A percentile compares a stretch with the other conserved stretches of the same genome.
These are phyloP conservation scores for Epinephelus lanceolatus DNA, from an alignment of 2,113 vertebrate species.

Conservation along the genomic window DNA sequence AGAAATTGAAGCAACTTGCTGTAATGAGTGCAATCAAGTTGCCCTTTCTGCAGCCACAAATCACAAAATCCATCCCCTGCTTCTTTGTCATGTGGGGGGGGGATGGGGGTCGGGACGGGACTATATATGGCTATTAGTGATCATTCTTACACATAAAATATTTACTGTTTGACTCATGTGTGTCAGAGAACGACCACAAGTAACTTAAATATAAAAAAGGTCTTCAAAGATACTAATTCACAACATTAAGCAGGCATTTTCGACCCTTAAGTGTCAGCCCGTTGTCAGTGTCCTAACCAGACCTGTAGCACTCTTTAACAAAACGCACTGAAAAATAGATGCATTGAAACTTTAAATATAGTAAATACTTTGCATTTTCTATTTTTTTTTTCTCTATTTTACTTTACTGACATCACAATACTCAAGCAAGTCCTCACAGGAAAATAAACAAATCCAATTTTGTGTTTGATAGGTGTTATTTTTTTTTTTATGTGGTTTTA, in stretches of 20 bases:
- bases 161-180: background rate
- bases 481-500: background rate
- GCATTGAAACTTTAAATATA: slow-evolving; percentile 72
- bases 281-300: slow-evolving; percentile 37
- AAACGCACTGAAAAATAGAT: slow-evolving; percentile 73
- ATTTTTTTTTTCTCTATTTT: slow-evolving; percentile 33
- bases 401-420: slow-evolving; percentile 66
- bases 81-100: too few relatives aligned
- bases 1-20: background rate
- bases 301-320: slow-evolving; percentile 30
- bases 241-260: slow-evolving; percentile 58
- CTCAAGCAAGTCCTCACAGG: slow-evolving; percentile 58
- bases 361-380: slow-evolving; percentile 62
- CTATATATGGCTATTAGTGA: slow-evolving; percentile 48
- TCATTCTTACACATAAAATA: slow-evolving; percentile 53
- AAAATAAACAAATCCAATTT: slow-evolving; percentile 66
- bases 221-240: slow-evolving; percentile 51
- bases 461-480: slow-evolving; percentile 36
- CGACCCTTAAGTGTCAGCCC: slow-evolving; percentile 21
- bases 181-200: slow-evolving; percentile 39
- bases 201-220: slow-evolving; percentile 64
- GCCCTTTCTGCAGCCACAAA: slow-evolving; percentile 21
- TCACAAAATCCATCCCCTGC: slow-evolving; percentile 3
- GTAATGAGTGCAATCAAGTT: slow-evolving; percentile 27
- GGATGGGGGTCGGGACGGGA: too few relatives aligned